A percentile compares a stretch with the other conserved stretches of the same genome.
Evolutionary conservation across 1,140 invertebrate species (phyloP).

Genomic region (Tribolium castaneum): DNA sequence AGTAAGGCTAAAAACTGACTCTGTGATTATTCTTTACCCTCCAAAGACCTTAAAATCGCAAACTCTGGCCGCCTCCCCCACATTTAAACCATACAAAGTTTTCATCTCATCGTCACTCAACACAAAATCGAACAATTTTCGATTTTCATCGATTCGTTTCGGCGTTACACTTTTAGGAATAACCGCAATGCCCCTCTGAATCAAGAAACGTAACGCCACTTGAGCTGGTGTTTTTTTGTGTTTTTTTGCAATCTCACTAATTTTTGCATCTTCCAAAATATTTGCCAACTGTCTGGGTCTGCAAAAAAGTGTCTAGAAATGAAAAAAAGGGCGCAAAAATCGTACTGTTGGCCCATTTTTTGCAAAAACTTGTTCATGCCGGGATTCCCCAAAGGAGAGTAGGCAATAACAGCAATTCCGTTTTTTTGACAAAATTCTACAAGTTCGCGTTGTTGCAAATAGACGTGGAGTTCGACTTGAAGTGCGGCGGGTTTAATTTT

Average conservation of each 20-base stretch:
- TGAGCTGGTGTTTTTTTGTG: conserved; percentile 72
- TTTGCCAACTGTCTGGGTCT: conserved; percentile 1
- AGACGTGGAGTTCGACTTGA: conserved; percentile 84
- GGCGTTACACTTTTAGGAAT: conserved; percentile 74
- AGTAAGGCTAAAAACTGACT: too few species aligned
- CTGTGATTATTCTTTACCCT: conserved; percentile 57
- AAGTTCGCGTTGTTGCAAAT: conserved; percentile 81
- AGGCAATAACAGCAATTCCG: conserved; percentile 81
- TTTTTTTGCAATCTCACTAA: conserved; percentile 62
- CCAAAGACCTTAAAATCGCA: conserved; percentile 18
- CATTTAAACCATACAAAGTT: conserved; percentile 56
- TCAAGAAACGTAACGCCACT: conserved; percentile 69
- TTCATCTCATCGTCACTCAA: conserved; percentile 62
- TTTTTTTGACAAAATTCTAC: conserved; percentile 77
- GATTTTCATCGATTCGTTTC: conserved; percentile 70
- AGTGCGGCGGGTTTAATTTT: conserved; percentile 77
- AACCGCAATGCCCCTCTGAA: conserved; percentile 69
- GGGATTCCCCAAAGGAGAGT: conserved; percentile 82
- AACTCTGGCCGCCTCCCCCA: background rate
- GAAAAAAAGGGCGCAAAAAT: background rate
- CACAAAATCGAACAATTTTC: conserved; percentile 65
- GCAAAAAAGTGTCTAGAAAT: background rate
- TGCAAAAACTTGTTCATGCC: conserved; percentile 67
- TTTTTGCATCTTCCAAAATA: conserved; percentile 25
- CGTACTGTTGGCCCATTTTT: background rate